Evolutionary conservation across 1,140 invertebrate species (phyloP).

Genomic region (Bombus pyrosoma): DNA sequence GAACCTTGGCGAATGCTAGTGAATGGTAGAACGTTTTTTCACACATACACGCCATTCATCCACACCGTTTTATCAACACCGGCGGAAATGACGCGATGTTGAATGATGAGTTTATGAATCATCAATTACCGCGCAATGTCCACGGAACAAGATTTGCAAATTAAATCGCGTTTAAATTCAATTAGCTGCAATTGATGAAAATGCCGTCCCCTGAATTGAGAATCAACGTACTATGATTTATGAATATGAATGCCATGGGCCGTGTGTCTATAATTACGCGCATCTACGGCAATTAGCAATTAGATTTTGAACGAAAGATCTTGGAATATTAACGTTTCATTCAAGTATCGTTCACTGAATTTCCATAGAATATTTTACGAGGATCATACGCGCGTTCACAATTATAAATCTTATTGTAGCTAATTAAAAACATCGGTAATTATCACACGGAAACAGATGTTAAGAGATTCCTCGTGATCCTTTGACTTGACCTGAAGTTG

Average conservation of each 20-base stretch:
- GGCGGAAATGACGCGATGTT: constrained; percentile 3
- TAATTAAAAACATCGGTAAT: too few species aligned
- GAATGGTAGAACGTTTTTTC: constrained; percentile 19
- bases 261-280: neutral
- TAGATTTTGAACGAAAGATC: too few species aligned
- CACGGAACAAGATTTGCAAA: neutral
- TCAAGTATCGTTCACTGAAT: neutral
- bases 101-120: constrained; percentile 16
- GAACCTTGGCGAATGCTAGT: constrained; percentile 19
- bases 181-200: neutral
- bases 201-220: neutral
- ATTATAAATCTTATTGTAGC: too few species aligned
- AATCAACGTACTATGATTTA: neutral
- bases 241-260: neutral
- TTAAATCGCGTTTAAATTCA: neutral
- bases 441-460: too few species aligned
- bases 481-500: too few species aligned
- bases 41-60: neutral
- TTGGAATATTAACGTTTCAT: neutral
- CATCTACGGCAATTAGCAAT: too few species aligned
- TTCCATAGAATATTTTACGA: neutral
- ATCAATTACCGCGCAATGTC: neutral
- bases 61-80: neutral
- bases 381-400: too few species aligned
- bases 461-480: too few species aligned